These are phyloP conservation scores for Phymatocera aterrima DNA, from an alignment of 2,888 invertebrate genomes.

Conservation along the genomic window DNA sequence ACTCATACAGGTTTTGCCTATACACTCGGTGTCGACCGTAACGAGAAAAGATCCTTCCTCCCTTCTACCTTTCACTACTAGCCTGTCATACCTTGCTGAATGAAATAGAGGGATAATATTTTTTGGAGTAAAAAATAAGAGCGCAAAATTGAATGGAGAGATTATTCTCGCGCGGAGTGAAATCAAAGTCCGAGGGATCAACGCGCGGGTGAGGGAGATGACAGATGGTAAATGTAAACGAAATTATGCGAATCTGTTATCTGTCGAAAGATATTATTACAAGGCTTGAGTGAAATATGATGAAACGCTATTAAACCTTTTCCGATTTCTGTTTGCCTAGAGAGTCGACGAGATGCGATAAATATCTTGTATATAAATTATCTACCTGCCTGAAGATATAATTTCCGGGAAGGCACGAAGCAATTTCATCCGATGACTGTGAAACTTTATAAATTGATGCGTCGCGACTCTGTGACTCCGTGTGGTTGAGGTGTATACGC, in stretches of 20 bases:
- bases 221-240: neutral
- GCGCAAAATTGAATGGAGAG: neutral
- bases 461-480: neutral
- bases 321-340: neutral
- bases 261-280: neutral
- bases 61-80: neutral
- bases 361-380: slow-evolving; percentile 1
- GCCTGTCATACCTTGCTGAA: neutral
- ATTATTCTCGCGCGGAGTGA: neutral
- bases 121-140: neutral
- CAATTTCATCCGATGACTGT: slow-evolving; percentile 22
- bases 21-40: slow-evolving; percentile 1
- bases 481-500: neutral
- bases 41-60: neutral
- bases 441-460: neutral
- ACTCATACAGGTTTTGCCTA: slow-evolving; percentile 57
- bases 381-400: neutral
- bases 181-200: neutral
- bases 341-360: neutral
- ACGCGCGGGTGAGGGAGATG: neutral
- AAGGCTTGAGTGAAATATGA: neutral
- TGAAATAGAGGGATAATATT: neutral
- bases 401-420: slow-evolving; percentile 20
- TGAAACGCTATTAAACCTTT: slow-evolving; percentile 7
- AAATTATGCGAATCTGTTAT: slow-evolving; percentile 13